These are phyloP conservation scores for Varanus komodoensis DNA, from an alignment of 2,113 vertebrate species.

Conservation along the genomic window DNA sequence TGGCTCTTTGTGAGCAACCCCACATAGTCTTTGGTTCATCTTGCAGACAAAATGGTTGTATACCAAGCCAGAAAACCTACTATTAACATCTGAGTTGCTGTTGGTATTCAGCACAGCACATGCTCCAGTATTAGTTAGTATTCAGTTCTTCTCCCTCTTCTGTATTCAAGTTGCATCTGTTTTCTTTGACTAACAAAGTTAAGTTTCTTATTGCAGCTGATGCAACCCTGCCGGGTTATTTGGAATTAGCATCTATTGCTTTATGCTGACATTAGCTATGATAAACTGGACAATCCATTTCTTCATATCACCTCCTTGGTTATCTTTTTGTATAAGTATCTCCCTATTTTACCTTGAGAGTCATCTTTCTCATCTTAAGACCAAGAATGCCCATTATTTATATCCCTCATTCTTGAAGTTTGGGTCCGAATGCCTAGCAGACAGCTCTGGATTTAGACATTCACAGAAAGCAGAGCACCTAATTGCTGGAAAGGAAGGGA, in stretches of 20 bases:
- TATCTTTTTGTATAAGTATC: background rate
- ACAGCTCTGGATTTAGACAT: background rate
- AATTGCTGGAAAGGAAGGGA: background rate
- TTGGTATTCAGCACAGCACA: constrained; percentile 37
- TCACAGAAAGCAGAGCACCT: background rate
- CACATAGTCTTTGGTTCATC: constrained; percentile 41
- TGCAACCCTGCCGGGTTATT: constrained; percentile 17
- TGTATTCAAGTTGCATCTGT: constrained; percentile 37
- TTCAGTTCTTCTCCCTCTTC: constrained; percentile 38
- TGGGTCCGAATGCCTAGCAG: background rate
- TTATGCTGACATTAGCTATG: background rate
- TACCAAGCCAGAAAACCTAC: constrained; percentile 31
- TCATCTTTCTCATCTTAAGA: background rate
- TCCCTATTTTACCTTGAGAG: background rate
- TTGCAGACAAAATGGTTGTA: constrained; percentile 38
- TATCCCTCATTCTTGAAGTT: background rate
- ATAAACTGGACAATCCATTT: background rate
- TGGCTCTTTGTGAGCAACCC: constrained; percentile 38
- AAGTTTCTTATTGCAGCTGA: constrained; percentile 13
- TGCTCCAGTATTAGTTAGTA: constrained; percentile 1
- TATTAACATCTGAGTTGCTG: constrained; percentile 21
- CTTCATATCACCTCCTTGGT: background rate
- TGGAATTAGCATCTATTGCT: constrained; percentile 20
- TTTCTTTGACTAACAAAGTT: constrained; percentile 21
- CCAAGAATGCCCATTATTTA: background rate